Evolutionary conservation across 2,888 invertebrate species (phyloP), one percentile per base, ranked within the genome.

Genomic region (Mythimna pallens): DNA sequence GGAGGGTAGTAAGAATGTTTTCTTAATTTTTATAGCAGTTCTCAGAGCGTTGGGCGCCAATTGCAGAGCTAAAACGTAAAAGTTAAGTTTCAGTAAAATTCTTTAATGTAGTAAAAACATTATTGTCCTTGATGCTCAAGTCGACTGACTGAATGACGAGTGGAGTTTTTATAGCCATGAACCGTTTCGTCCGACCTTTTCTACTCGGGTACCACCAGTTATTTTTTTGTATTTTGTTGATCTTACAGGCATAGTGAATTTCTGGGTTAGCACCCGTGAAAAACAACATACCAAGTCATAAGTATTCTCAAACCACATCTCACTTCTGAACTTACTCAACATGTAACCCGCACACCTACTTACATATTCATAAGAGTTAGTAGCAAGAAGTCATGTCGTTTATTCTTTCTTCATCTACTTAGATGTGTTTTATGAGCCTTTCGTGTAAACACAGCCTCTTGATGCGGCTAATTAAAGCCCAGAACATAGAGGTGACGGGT

Each of bases 401-500:
- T 76, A 84, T 84, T 84, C 75, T 84, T 83, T 84, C 75, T 70
- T 69, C 75, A 69, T 79, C 68, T 81, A 71, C 69, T 75, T 66
- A 73, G 78, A 81, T 82, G 78, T 80, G 79, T 77, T 78, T 47
- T 73, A 81, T 73, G 63, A 72, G 65, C 40, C 34, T 54, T 74
- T 69, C 76, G 61, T 82, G 82, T 86, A 85, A 85, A 84, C 84
- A 86, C 70, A 65, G 80, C 64, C 76, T 79, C 77, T 80, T 86
- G 85, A 78, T 63, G 85, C 82, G 80, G 72, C 40, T 83, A 87
- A 87, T 87, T 87, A 87, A 87, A 82, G 79, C 68, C 30, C 52
- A 64, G 77, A 40, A 63, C 57, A 66, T 43, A 64, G 71, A 67
- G n/a, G 3, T 30, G 54, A 34, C 34, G 54, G 43, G 62, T 43